A percentile compares a stretch with the other conserved stretches of the same genome.
Evolutionary conservation across 2,113 vertebrate genomes (phyloP).

Genomic region (Melanotaenia duboulayi): DNA sequence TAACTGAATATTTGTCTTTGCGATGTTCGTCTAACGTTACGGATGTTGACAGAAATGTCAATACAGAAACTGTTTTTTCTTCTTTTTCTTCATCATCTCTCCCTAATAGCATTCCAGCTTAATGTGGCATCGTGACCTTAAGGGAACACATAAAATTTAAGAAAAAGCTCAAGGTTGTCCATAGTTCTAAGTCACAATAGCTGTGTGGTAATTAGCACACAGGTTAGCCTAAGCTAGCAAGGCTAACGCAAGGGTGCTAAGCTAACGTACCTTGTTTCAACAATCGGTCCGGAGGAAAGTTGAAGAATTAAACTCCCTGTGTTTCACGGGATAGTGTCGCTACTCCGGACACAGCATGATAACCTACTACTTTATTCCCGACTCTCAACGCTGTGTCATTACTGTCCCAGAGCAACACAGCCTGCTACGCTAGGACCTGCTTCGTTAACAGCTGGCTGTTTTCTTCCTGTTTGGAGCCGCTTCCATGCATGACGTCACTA

Average conservation of each 20-base stretch:
- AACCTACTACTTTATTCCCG: constrained; percentile 21
- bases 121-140: too few relatives aligned
- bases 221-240: constrained; percentile 23
- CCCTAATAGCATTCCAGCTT: too few relatives aligned
- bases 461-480: constrained; percentile 70
- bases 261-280: constrained; percentile 79
- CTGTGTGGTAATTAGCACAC: neutral
- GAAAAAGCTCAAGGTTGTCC: neutral
- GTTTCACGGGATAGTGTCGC: constrained; percentile 31
- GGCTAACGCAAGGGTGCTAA: constrained; percentile 25
- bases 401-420: constrained; percentile 7
- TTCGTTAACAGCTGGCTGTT: constrained; percentile 64
- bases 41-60: too few relatives aligned
- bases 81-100: too few relatives aligned
- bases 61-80: too few relatives aligned
- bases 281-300: constrained; percentile 72
- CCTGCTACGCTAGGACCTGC: constrained; percentile 11
- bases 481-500: constrained; percentile 17
- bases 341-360: constrained; percentile 70
- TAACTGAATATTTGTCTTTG: too few relatives aligned
- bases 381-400: constrained; percentile 50
- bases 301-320: constrained; percentile 25
- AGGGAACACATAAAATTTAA: too few relatives aligned
- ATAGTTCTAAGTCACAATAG: neutral
- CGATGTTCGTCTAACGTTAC: too few relatives aligned